Conservation (phyloP, 2,888 invertebrate species). For the Bellardia pandia region DNA sequence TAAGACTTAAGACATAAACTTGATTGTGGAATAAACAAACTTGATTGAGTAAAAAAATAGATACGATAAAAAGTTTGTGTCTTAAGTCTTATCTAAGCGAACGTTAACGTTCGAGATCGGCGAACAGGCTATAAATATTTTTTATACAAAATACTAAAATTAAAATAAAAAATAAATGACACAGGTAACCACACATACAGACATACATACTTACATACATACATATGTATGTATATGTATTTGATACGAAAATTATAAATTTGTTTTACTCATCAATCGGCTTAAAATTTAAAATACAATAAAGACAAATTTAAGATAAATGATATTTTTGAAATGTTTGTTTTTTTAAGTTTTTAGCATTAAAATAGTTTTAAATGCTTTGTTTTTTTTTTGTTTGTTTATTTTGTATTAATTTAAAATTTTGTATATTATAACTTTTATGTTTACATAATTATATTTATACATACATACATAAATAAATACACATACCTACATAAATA, state of each 20-base stretch:
- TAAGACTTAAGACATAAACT: too few relatives aligned
- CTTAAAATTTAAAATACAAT: background rate
- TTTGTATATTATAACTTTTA: slow-evolving; percentile 31
- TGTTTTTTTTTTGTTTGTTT: slow-evolving; percentile 5
- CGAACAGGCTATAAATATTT: too few relatives aligned
- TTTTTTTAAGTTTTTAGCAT: background rate
- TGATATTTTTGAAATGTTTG: background rate
- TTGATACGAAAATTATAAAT: background rate
- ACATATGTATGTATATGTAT: background rate
- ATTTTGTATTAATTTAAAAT: slow-evolving; percentile 9
- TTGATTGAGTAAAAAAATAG: too few relatives aligned
- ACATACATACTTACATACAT: too few relatives aligned
- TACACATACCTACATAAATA: too few relatives aligned
- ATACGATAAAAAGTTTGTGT: too few relatives aligned
- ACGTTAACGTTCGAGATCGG: too few relatives aligned
- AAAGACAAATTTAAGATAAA: background rate
- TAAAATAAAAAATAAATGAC: background rate
- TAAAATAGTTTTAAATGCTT: background rate
- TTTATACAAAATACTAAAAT: background rate
- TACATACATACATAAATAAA: background rate
- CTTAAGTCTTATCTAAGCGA: too few relatives aligned
- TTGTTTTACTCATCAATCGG: background rate
- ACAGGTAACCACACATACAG: background rate
- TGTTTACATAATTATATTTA: slow-evolving; percentile 39
- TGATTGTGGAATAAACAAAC: too few relatives aligned